phyloP scores from a whole-genome alignment of 2,797 vertebrate genomes.

The Sebastes taczanowskii region DNA sequence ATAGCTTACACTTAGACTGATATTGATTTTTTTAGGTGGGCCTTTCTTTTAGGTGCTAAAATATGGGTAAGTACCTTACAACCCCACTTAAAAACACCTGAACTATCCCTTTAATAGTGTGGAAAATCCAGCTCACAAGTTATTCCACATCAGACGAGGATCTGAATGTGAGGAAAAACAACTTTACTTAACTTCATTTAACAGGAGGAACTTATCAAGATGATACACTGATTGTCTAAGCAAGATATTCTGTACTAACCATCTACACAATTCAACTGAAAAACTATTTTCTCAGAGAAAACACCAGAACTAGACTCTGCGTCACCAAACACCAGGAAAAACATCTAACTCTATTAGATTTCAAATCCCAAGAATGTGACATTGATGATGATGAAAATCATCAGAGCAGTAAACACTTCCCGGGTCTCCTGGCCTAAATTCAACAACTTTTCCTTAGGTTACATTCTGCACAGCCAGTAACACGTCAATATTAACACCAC shows the following conservation, averaged over 20 bases:
- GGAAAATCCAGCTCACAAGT: slow-evolving; percentile 11
- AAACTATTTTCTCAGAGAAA: neutral
- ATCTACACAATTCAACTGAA: neutral
- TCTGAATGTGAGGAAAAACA: slow-evolving; percentile 5
- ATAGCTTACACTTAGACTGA: too few species aligned
- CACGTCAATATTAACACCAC: neutral
- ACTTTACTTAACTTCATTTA: slow-evolving; percentile 11
- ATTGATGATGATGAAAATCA: slow-evolving; percentile 1
- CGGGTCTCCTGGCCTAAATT: neutral
- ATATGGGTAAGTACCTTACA: too few species aligned
- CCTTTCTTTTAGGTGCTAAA: too few species aligned
- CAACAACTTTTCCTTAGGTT: neutral
- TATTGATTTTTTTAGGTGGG: too few species aligned
- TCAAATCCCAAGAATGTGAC: slow-evolving; percentile 7
- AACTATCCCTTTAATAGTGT: slow-evolving; percentile 1
- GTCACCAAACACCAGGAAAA: neutral
- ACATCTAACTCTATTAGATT: neutral
- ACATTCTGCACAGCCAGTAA: neutral
- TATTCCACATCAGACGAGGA: slow-evolving; percentile 2
- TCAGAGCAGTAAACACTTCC: neutral
- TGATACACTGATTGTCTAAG: neutral
- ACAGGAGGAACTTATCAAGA: neutral
- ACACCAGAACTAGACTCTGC: neutral
- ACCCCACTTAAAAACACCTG: too few species aligned
- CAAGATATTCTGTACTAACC: neutral